These are phyloP conservation scores for Geophilus truncorum DNA, from an alignment of 2,888 invertebrate genomes.

Conservation along the genomic window DNA sequence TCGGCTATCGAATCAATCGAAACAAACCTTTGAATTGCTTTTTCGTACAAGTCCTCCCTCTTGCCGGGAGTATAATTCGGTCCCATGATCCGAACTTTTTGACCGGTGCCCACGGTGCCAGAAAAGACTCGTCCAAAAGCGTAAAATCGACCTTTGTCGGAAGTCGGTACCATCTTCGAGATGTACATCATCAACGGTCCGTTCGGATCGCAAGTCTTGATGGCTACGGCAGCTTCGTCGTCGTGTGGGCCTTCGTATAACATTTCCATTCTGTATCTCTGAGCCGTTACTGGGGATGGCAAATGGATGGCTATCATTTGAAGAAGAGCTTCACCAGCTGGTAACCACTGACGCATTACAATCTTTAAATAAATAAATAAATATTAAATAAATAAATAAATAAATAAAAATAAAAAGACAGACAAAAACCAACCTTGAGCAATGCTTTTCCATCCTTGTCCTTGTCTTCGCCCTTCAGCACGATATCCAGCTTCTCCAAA, in stretches of 20 bases:
- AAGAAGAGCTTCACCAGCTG: constrained; percentile 97
- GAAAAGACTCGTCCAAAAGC: constrained; percentile 99
- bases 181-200: constrained; percentile 99
- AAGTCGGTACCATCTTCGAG: constrained; percentile 99
- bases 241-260: constrained; percentile 97
- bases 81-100: constrained; percentile 97
- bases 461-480: constrained; percentile 88
- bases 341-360: constrained; percentile 98
- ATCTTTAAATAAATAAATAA: constrained; percentile 54
- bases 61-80: constrained; percentile 97
- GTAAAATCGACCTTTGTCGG: constrained; percentile 99
- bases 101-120: constrained; percentile 82
- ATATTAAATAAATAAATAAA: neutral
- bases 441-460: constrained; percentile 95
- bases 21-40: constrained; percentile 93
- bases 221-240: constrained; percentile 79
- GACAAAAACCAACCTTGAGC: constrained; percentile 62
- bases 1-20: too few species aligned
- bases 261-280: constrained; percentile 99
- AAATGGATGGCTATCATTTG: constrained; percentile 99
- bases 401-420: neutral
- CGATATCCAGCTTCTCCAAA: constrained; percentile 83
- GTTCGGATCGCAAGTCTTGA: constrained; percentile 86
- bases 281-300: constrained; percentile 97
- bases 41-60: constrained; percentile 98